Conservation (phyloP, 2,797 vertebrate species). For the Eutrigla gurnardus region DNA sequence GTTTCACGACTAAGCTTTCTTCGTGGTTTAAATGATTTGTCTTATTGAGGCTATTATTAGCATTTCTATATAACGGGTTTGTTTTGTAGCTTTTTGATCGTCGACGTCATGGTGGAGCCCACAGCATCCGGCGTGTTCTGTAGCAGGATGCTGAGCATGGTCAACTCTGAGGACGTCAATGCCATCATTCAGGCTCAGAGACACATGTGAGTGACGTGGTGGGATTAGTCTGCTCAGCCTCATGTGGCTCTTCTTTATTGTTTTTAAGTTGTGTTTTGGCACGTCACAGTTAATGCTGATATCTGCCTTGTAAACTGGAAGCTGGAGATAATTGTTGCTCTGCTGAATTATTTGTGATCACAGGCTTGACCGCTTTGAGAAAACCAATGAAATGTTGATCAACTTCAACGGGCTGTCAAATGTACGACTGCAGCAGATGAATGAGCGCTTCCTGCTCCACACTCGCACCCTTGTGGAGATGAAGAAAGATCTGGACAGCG, state of each 20-base stretch:
- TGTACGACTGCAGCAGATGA: conserved; percentile 95
- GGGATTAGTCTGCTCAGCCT: background rate
- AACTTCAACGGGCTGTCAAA: conserved; percentile 97
- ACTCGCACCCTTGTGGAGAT: conserved; percentile 94
- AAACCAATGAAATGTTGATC: conserved; percentile 98
- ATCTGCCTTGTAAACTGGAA: background rate
- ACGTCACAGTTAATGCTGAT: background rate
- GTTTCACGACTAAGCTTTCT: background rate
- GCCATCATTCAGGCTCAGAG: conserved; percentile 98
- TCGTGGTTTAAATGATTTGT: background rate
- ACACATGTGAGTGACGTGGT: conserved; percentile 91
- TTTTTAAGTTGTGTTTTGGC: background rate
- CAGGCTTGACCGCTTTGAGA: conserved; percentile 98
- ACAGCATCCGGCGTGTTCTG: conserved; percentile 94
- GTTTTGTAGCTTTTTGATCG: conserved; percentile 22
- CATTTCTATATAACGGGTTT: conserved; percentile 8
- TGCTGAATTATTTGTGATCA: conserved; percentile 19
- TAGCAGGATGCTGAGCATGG: conserved; percentile 96
- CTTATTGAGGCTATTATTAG: background rate
- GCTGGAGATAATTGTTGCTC: conserved; percentile 13
- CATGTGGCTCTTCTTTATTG: background rate
- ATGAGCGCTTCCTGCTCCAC: conserved; percentile 93
- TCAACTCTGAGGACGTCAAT: conserved; percentile 95
- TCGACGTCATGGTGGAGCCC: conserved; percentile 84
- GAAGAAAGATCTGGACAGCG: conserved; percentile 96